Evolutionary conservation across 53 echinoderm and acorn worm species (phyloP).

Genomic region (Antedon mediterranea): DNA sequence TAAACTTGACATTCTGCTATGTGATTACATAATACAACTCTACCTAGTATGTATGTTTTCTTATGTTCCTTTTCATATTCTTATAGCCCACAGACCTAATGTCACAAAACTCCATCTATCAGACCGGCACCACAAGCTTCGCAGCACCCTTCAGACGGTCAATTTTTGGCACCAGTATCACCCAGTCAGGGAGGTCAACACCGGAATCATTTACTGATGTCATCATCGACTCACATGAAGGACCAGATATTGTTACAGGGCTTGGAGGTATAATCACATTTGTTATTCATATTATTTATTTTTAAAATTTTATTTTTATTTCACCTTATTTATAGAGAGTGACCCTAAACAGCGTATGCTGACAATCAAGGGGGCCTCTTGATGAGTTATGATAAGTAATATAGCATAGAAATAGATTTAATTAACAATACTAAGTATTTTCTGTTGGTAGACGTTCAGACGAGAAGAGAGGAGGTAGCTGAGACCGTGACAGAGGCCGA

Average conservation of each 20-base stretch:
- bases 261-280: conserved; percentile 60
- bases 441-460: conserved; percentile 71
- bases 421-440: too few species aligned
- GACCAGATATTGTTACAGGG: conserved; percentile 65
- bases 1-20: too few species aligned
- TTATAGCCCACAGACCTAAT: conserved; percentile 85
- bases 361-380: too few species aligned
- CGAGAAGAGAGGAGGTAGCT: conserved; percentile 59
- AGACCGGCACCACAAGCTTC: conserved; percentile 85
- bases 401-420: too few species aligned
- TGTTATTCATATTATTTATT: not conserved
- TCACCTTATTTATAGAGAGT: too few species aligned
- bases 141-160: conserved; percentile 91
- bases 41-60: too few species aligned
- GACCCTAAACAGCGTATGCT: too few species aligned
- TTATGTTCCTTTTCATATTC: too few species aligned
- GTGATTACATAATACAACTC: too few species aligned
- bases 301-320: too few species aligned
- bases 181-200: conserved; percentile 73
- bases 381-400: too few species aligned
- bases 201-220: conserved; percentile 79
- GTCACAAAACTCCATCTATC: conserved; percentile 96
- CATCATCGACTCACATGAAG: conserved; percentile 57
- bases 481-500: conserved; percentile 74
- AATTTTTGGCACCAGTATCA: conserved; percentile 77